Percentiles rank a stretch among this genome's conserved stretches.
Conservation (phyloP, 2,113 vertebrate genomes). For the Tragelaphus scriptus region DNA sequence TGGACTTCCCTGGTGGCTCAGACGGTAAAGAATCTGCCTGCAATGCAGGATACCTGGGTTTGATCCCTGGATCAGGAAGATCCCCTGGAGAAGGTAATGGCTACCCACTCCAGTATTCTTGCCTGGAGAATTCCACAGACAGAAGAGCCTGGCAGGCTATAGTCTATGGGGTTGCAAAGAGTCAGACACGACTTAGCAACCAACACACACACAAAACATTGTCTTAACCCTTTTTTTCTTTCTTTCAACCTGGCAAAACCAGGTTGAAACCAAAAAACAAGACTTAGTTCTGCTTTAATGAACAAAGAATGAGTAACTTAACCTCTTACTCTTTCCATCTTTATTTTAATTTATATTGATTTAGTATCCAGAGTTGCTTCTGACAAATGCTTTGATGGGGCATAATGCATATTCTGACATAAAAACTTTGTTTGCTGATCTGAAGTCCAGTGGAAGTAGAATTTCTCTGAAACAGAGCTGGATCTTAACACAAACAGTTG, state of each 20-base stretch:
- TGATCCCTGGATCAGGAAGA: background rate
- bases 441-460: background rate
- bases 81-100: background rate
- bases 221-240: background rate
- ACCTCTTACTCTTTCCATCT: background rate
- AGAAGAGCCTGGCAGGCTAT: background rate
- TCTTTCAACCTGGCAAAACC: background rate
- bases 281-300: background rate
- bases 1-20: background rate
- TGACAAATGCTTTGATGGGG: background rate
- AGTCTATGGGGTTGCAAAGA: background rate
- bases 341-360: background rate
- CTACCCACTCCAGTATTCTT: background rate
- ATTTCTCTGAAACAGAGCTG: background rate
- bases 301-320: background rate
- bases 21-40: background rate
- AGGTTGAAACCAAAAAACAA: background rate
- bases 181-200: background rate
- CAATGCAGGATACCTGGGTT: background rate
- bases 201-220: background rate
- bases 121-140: background rate
- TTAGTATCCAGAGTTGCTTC: background rate
- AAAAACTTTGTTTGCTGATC: background rate
- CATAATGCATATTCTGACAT: background rate
- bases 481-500: rapidly evolving